Conservation (phyloP, 2,113 vertebrate species). For the Saccopteryx bilineata region DNA sequence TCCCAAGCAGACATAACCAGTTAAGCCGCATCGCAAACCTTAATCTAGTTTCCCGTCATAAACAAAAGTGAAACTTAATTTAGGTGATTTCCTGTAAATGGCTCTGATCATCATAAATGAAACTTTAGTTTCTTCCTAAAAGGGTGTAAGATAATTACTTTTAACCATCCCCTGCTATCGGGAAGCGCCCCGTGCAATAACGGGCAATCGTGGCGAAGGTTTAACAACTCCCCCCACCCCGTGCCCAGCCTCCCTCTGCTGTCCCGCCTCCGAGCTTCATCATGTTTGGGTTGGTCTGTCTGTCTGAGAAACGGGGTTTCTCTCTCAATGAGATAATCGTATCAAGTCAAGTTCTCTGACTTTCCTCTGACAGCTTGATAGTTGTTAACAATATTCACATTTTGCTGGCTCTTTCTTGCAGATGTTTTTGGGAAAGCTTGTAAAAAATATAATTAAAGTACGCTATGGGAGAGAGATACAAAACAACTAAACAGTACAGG, state of each 20-base stretch:
- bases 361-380: background rate
- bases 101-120: background rate
- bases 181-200: background rate
- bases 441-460: slow-evolving; percentile 16
- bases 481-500: background rate
- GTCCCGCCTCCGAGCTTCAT: background rate
- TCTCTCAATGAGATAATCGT: background rate
- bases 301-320: background rate
- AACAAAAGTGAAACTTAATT: background rate
- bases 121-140: background rate
- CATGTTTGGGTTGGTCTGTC: background rate
- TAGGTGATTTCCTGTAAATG: slow-evolving; percentile 2
- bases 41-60: background rate
- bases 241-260: accelerated
- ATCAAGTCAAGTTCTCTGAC: background rate
- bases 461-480: background rate
- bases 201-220: background rate
- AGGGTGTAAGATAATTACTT: background rate
- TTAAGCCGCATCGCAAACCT: background rate
- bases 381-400: background rate
- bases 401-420: background rate
- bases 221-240: background rate
- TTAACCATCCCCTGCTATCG: background rate
- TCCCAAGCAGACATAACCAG: background rate
- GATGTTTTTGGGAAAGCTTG: background rate